Base-by-base conservation (phyloP, 2,888 invertebrate genomes). In the Empis stercorea region DNA sequence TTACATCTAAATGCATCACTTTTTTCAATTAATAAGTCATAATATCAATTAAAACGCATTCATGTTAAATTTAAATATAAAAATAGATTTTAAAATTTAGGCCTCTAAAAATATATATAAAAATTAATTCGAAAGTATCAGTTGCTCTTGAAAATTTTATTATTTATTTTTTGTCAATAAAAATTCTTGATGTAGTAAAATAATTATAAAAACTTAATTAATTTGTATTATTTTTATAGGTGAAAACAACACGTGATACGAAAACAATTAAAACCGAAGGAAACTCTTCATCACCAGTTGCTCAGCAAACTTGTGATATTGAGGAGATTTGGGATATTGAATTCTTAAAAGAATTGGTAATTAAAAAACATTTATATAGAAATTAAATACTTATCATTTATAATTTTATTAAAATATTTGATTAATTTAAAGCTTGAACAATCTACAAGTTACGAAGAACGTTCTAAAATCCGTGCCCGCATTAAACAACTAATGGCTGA, bases 371-470 rank as follows among this genome's bases (percentile, higher is more conserved):
- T 4, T 20, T 32, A 14, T 34, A n/a, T 13, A n/a, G n/a, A n/a
- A n/a, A n/a, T n/a, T n/a, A n/a, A n/a, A n/a, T n/a, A n/a, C n/a
- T n/a, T n/a, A 13, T 43, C 30, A 11, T 43, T 43, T 32, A 32
- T 11, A 4, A 30, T 32, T 16, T 41, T 14, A 14, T 27, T 41
- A 23, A 9, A 16, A 15, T 15, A 16, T n/a, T 37, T 37, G 10
- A 20, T 6, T 36, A 36, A 36, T 36, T n/a, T 50, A 46, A 68
- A 89, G 89, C 76, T 91, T 73, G 86, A 87, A 70, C 79, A 81
- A 71, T 81, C 86, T 68, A 81, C 79, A 57, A 86, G 86, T 68
- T 88, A 87, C 84, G 89, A 89, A 70, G 86, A 86, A 70, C 79
- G 88, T 61, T 81, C 87, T 61, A 78, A 79, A 59, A 80, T 91